Conservation (phyloP, 2,888 invertebrate genomes). For the Germaria angustata region DNA sequence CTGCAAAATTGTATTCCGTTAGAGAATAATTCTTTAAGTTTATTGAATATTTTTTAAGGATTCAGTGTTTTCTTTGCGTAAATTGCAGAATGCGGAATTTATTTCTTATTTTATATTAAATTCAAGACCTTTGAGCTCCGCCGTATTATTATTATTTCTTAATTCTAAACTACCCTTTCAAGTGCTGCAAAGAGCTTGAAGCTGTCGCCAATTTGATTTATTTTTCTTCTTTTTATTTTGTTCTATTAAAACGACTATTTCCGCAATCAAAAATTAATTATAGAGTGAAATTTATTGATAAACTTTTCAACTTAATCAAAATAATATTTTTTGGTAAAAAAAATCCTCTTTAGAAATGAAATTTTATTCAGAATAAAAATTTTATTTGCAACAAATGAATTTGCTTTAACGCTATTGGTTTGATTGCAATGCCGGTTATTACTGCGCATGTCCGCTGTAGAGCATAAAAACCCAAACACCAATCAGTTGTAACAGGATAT, state of each 20-base stretch:
- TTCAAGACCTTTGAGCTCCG: neutral
- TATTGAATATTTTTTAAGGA: too few relatives aligned
- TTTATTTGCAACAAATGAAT: neutral
- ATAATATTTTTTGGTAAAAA: neutral
- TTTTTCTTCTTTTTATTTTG: neutral
- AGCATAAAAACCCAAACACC: neutral
- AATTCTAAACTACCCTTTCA: neutral
- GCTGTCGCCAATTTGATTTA: conserved; percentile 14
- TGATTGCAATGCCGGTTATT: neutral
- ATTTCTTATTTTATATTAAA: neutral
- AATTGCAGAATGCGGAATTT: too few relatives aligned
- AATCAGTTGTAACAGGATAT: conserved; percentile 38
- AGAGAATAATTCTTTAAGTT: too few relatives aligned
- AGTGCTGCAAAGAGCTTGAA: neutral
- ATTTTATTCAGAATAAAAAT: neutral
- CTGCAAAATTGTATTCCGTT: too few relatives aligned
- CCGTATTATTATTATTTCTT: neutral
- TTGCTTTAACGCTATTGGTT: conserved; percentile 23
- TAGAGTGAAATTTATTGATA: conserved; percentile 32
- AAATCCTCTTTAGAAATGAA: conserved; percentile 10
- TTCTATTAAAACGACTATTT: conserved; percentile 20
- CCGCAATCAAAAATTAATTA: conserved; percentile 13
- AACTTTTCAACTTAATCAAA: conserved; percentile 40
- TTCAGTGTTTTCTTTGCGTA: too few relatives aligned
- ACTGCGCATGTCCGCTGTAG: conserved; percentile 48